Base-by-base conservation (phyloP, 2,797 vertebrate species). In the Eupleurogrammus muticus region DNA sequence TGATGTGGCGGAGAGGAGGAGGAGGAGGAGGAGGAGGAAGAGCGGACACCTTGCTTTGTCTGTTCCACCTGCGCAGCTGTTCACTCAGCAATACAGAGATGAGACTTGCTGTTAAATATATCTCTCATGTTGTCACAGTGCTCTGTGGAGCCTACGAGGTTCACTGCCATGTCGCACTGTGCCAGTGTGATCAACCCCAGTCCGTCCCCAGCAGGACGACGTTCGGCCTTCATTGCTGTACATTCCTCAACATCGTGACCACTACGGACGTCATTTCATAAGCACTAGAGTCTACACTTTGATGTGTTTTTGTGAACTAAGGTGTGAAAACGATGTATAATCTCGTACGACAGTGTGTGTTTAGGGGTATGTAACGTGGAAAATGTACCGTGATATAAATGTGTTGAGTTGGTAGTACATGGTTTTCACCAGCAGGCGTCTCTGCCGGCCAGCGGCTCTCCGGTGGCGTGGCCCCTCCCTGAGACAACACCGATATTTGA, bases 371-470 rank as follows among this genome's bases (percentile, higher is more conserved):
- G n/a, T 53, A 60, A 70, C 73, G 75, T 87, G 80, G 47, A 84
- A 78, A 81, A 74, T 75, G 75, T 90, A 63, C 69, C 16, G 77
- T 87, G 72, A 84, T 83, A 38, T 82, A 42, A 70, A 68, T 84
- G 76, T 83, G 47, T 73, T 66, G 70, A 78, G 79, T 75, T 81
- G 84, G 83, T 80, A 90, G 79, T 92, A 87, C 64, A 73, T 49
- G 21, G 40, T 61, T 83, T 60, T 69, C 42, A 79, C 88, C 93
- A 90, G 90, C 72, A 56, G 76, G 70, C 86, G 93, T 87, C 92
- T 70, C 88, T 88, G 79, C 71, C 76, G 75, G 65, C 70, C 70
- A 77, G 66, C 49, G 50, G 40, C 55, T 23, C 36, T 42, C 36
- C 60, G 36, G 32, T 68, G 16, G 61, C 0, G 16, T 57, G 48